A percentile compares a stretch with the other conserved stretches of the same genome.
Conservation (phyloP, 2,113 vertebrate species). For the Tyto alba region DNA sequence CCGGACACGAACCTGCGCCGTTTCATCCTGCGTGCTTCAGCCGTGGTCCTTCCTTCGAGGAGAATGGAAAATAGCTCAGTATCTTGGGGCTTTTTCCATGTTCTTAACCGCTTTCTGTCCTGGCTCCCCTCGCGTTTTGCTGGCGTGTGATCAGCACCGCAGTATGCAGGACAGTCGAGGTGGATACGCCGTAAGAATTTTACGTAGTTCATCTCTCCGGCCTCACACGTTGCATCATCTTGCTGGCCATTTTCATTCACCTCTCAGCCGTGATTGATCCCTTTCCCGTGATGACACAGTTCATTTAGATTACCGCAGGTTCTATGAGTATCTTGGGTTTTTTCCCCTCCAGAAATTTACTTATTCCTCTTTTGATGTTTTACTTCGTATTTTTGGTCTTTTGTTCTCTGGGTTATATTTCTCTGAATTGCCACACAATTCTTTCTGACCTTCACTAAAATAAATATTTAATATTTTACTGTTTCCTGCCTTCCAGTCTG, state of each 20-base stretch:
- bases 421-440: not conserved
- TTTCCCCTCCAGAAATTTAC: not conserved
- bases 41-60: not conserved
- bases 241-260: not conserved
- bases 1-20: fast-evolving
- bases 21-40: too few species aligned
- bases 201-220: too few species aligned
- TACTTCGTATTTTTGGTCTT: not conserved
- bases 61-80: fast-evolving
- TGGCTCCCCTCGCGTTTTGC: not conserved
- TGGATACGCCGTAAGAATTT: fast-evolving
- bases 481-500: not conserved
- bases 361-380: not conserved
- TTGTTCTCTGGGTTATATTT: not conserved
- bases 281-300: not conserved
- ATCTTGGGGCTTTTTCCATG: not conserved
- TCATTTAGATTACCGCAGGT: not conserved
- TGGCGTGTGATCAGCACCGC: not conserved
- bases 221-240: not conserved
- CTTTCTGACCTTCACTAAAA: not conserved
- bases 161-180: fast-evolving
- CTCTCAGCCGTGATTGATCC: fast-evolving
- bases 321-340: fast-evolving
- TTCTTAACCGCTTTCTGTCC: not conserved
- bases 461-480: not conserved